Conservation (phyloP, 2,113 vertebrate species). For the Numenius arquata region DNA sequence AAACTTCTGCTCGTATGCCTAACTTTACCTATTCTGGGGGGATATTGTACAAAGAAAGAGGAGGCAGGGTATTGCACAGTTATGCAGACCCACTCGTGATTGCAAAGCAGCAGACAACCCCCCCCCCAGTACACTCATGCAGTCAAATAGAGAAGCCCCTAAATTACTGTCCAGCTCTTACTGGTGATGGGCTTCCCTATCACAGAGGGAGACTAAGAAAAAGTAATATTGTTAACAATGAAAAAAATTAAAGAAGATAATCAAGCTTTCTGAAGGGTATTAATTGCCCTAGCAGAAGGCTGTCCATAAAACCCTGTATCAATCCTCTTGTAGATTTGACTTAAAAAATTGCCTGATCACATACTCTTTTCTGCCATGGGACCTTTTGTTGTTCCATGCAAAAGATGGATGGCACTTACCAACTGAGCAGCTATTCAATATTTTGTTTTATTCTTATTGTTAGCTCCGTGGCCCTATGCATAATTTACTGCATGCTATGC, state of each 20-base stretch:
- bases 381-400: not conserved
- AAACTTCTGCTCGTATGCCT: rapidly evolving
- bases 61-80: not conserved
- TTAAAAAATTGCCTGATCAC: not conserved
- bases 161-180: not conserved
- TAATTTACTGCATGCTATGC: not conserved
- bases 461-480: not conserved
- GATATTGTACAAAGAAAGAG: rapidly evolving
- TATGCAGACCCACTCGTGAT: not conserved
- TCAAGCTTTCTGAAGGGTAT: not conserved
- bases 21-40: rapidly evolving
- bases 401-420: not conserved
- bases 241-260: not conserved
- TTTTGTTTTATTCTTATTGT: not conserved
- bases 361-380: not conserved
- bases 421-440: not conserved
- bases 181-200: not conserved
- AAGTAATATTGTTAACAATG: not conserved
- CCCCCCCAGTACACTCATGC: rapidly evolving
- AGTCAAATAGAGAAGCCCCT: not conserved
- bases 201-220: not conserved
- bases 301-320: not conserved
- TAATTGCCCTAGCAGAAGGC: not conserved
- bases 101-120: not conserved
- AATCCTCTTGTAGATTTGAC: not conserved